Base-by-base conservation (phyloP, 37 sponge, comb jelly and placozoan genomes). In the Hexactinellida sp. region DNA sequence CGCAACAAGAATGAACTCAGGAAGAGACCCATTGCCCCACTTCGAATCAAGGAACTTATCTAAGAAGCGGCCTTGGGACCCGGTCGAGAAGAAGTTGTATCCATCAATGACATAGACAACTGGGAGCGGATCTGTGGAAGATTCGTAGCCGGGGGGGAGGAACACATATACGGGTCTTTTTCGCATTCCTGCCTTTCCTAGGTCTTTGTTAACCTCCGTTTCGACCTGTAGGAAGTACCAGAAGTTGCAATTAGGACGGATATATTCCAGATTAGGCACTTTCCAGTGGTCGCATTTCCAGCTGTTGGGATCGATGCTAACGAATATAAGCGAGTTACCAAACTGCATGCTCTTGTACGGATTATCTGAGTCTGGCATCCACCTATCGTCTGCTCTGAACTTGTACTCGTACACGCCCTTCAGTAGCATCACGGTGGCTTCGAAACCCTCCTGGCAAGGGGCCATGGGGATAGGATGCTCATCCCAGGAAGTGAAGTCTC, bases 211-310 rank as follows among this genome's bases (percentile, higher is more conserved):
- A 5, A 63, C 5, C 13, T 23, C 76, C 13, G 76, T 63, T 32
- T 23, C 32, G 3, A 63, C 76, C 13, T 63, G 19, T 63, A 63
- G 5, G 76, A 63, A 63, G 30, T 63, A 63, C 21, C 30, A 63
- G 76, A 63, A 63, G 76, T 63, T 63, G 30, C 76, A 63, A n/a
- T 63, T 63, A 63, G 76, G 76, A 63, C 76, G 76, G 34, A 63
- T 25, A n/a, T 63, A 63, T 63, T 63, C 76, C 19, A 63, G 76
- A n/a, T 10, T 25, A 23, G 76, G 76, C 76, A 63, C 13, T 63
- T 28, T 63, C 76, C 76, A 63, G 30, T 10, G 21, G 34, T 63
- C 13, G 30, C 76, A 63, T 10, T n/a, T 10, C 76, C 76, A 63
- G 34, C 34, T 23, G 5, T 3, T 7, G 28, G 76, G 76, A 23